A percentile compares a stretch with the other conserved stretches of the same genome.
phyloP scores from a whole-genome alignment of 2,113 vertebrate genomes.

The Cyanoderma ruficeps region DNA sequence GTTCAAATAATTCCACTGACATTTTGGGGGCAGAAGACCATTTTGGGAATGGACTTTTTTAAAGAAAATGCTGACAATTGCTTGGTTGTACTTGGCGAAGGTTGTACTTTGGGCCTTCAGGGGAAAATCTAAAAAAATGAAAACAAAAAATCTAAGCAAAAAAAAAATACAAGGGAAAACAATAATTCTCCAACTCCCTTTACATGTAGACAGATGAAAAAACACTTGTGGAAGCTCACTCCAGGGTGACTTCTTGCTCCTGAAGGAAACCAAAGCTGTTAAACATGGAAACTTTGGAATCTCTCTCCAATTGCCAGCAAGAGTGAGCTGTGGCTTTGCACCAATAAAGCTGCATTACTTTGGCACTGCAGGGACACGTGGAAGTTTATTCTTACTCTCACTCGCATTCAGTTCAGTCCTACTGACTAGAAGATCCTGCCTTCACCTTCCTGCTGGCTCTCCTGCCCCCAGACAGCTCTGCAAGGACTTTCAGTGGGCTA shows the following conservation, averaged over 20 bases:
- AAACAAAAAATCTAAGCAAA: background rate
- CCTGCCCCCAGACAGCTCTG: background rate
- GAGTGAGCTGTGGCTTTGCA: background rate
- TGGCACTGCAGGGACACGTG: background rate
- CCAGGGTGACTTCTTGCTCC: background rate
- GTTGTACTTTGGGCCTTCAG: background rate
- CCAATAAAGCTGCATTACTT: background rate
- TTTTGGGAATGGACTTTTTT: background rate
- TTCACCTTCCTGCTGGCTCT: background rate
- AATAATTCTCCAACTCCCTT: background rate
- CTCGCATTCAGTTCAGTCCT: background rate
- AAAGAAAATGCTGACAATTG: background rate
- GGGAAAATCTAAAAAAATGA: background rate
- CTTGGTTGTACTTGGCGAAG: background rate
- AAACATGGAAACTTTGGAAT: background rate
- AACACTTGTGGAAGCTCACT: background rate
- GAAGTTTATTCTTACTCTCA: background rate
- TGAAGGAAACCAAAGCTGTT: background rate
- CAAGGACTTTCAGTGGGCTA: background rate
- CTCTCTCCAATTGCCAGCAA: background rate
- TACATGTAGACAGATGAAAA: background rate
- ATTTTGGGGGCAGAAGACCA: background rate
- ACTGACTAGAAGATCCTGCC: background rate
- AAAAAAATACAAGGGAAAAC: background rate
- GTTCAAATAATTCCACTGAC: background rate